Percentiles rank a stretch among this genome's conserved stretches.
phyloP scores from a whole-genome alignment of 2,888 invertebrate species.

The Harpagoxenus sublaevis region DNA sequence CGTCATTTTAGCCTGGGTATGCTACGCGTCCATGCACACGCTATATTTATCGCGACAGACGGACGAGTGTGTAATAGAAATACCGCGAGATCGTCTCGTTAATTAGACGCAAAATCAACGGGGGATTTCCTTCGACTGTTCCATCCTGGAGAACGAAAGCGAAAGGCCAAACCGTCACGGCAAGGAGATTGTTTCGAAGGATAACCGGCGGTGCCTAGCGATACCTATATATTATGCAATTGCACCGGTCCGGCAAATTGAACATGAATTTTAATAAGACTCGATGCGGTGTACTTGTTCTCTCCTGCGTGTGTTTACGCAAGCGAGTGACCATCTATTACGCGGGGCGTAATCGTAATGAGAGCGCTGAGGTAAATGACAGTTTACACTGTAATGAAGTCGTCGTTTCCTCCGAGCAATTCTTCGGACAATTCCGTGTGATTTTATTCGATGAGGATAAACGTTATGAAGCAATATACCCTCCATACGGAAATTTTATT shows the following conservation, averaged over 20 bases:
- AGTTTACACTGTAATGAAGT: conserved; percentile 59
- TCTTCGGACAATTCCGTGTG: conserved; percentile 5
- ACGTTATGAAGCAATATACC: neutral
- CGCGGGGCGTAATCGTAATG: conserved; percentile 45
- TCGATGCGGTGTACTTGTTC: conserved; percentile 47
- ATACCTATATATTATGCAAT: conserved; percentile 67
- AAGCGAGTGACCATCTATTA: conserved; percentile 16
- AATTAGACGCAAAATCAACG: conserved; percentile 55
- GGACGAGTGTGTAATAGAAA: conserved; percentile 32
- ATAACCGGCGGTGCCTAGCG: conserved; percentile 59
- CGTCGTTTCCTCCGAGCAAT: conserved; percentile 16
- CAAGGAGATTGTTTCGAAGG: conserved; percentile 68
- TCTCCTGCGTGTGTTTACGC: conserved; percentile 27
- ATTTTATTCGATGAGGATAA: neutral
- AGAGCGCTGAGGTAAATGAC: conserved; percentile 49
- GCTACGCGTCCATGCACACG: conserved; percentile 17
- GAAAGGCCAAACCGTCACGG: conserved; percentile 66
- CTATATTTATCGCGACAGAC: conserved; percentile 43
- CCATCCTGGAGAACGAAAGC: conserved; percentile 63
- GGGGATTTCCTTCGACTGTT: conserved; percentile 12
- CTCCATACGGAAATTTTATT: neutral
- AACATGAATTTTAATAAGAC: conserved; percentile 71
- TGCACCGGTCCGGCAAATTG: conserved; percentile 61
- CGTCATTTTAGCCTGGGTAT: conserved; percentile 37
- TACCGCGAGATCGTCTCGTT: conserved; percentile 30